These are phyloP conservation scores for Agrochola macilenta DNA, from an alignment of 2,888 invertebrate species.

Conservation along the genomic window DNA sequence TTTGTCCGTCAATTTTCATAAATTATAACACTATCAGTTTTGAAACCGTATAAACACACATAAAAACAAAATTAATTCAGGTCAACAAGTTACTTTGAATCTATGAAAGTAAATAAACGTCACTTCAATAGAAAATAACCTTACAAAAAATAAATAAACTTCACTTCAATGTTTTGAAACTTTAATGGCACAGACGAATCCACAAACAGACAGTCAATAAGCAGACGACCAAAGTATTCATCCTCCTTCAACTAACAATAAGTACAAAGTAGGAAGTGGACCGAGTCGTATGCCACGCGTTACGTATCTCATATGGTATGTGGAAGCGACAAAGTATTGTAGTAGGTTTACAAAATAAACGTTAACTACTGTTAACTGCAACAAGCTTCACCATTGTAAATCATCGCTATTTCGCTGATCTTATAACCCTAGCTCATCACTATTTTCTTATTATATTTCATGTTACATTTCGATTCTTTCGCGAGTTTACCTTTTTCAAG, in stretches of 20 bases:
- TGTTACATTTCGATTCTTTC: not conserved
- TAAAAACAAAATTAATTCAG: not conserved
- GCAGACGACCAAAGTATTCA: not conserved
- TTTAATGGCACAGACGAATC: not conserved
- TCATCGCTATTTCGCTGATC: not conserved
- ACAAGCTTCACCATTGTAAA: not conserved
- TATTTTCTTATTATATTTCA: not conserved
- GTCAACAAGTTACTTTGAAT: constrained; percentile 4
- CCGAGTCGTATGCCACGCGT: not conserved
- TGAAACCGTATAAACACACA: not conserved
- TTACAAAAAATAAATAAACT: too few relatives aligned
- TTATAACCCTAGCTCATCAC: not conserved
- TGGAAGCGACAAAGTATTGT: not conserved
- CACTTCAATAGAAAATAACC: too few relatives aligned
- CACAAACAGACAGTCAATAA: constrained; percentile 1
- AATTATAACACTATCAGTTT: not conserved
- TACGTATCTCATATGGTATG: not conserved
- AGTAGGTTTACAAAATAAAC: not conserved
- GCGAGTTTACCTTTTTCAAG: not conserved
- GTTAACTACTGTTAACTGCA: not conserved
- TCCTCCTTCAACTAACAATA: not conserved
- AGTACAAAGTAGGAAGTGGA: constrained; percentile 16
- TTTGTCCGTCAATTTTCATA: not conserved
- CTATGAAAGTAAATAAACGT: too few relatives aligned
- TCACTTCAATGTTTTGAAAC: not conserved